These are phyloP conservation scores for crab-eating macaque (Macaca fascicularis) DNA, from an alignment of 2,113 vertebrate species.

Conservation along the genomic window DNA sequence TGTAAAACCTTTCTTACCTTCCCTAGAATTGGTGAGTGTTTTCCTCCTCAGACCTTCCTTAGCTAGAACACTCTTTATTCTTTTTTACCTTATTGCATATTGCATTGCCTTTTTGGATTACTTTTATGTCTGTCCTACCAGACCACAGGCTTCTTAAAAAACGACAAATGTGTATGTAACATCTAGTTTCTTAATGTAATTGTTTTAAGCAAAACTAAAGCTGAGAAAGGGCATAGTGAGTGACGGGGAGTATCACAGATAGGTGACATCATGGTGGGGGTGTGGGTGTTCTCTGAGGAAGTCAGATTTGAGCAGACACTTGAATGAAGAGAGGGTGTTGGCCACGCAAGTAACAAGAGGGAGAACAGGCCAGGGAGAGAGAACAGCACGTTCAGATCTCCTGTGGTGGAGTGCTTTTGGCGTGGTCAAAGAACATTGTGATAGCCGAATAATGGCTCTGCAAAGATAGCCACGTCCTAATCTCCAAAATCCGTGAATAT, in stretches of 20 bases:
- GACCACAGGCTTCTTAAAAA: neutral
- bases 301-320: neutral
- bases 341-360: too few relatives aligned
- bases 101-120: neutral
- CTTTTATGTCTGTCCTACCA: neutral
- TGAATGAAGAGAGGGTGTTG: neutral
- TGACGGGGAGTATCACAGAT: too few relatives aligned
- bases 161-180: neutral
- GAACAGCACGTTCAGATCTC: neutral
- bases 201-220: neutral
- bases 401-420: accelerated
- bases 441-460: too few relatives aligned
- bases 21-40: neutral
- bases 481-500: neutral
- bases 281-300: neutral
- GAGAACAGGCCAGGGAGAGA: neutral
- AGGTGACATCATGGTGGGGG: accelerated
- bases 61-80: neutral
- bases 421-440: neutral
- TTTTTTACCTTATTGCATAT: neutral
- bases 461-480: too few relatives aligned
- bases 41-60: neutral
- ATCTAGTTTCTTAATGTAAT: neutral
- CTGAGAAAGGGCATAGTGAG: neutral
- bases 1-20: neutral